Base-by-base conservation (phyloP, 2,888 invertebrate genomes). In the Pyrocoelia pectoralis region DNA sequence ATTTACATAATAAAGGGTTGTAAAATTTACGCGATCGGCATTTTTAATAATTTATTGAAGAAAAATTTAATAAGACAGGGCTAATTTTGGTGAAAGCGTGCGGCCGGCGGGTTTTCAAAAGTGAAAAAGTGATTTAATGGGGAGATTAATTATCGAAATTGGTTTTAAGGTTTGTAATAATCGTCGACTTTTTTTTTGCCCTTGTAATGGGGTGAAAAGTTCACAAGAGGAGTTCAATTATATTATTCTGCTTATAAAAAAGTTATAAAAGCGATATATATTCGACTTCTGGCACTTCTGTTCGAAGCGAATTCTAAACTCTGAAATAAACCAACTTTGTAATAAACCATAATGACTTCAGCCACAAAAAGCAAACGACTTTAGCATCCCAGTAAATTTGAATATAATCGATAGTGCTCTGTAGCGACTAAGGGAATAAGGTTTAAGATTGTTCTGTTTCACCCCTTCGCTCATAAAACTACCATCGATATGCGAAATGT, bases 401-500 rank as follows among this genome's bases (percentile, higher is more conserved):
- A 65, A 65, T 65, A 65, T 65, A 65, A 65, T 61, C 65, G 65
- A 65, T 65, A 54, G 41, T 49, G 57, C 29, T 29, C 64, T 55
- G 51, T 61, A 61, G 46, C 40, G 54, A 53, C 43, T 46, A 18
- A 19, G 57, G 59, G 58, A 66, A 68, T 65, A 59, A 53, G 60
- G 67, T 41, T 65, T 56, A 56, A 64, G 66, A 65, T 69, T 68
- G 64, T 65, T 48, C 33, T 50, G 48, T 12, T 60, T 65, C 65
- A 62, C 62, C 63, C 61, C 50, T 60, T 65, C 65, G 61, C 57
- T 65, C 64, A 70, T 71, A 72, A 72, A 71, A 70, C 50, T 59
- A 52, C 69, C 71, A 70, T 74, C 72, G 72, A 73, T 74, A 74
- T 74, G 73, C 74, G 72, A 73, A 73, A 73, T 68, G 73, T 68